A percentile compares a stretch with the other conserved stretches of the same genome.
Conservation (phyloP, 2,113 vertebrate genomes). For the Dendropsophus ebraccatus region DNA sequence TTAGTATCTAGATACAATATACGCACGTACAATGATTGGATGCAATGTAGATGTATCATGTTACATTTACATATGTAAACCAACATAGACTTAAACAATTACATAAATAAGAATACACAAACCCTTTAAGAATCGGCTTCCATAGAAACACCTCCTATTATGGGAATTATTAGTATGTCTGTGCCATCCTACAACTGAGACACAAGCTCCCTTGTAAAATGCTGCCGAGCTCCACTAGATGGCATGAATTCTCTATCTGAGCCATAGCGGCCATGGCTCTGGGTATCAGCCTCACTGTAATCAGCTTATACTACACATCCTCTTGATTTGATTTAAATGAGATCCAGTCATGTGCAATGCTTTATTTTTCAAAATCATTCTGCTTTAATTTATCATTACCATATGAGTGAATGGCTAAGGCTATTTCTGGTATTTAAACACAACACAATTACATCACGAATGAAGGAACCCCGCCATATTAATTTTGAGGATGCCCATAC, state of each 20-base stretch:
- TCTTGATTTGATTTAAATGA: conserved; percentile 56
- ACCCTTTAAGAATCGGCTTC: neutral
- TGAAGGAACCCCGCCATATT: conserved; percentile 3
- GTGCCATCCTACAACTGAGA: neutral
- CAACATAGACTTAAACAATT: neutral
- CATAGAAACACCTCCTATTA: neutral
- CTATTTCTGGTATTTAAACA: conserved; percentile 52
- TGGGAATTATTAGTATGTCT: conserved; percentile 4
- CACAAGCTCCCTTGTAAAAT: neutral
- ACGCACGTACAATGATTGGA: too few species aligned
- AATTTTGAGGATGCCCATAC: conserved; percentile 55
- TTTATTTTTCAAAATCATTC: conserved; percentile 61
- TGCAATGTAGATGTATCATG: neutral
- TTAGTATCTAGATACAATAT: too few species aligned
- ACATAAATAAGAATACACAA: neutral
- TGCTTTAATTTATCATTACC: conserved; percentile 54
- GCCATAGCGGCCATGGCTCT: accelerated
- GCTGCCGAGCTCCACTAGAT: conserved; percentile 69
- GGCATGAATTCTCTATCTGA: conserved; percentile 64
- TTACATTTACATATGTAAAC: neutral
- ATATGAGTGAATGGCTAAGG: neutral
- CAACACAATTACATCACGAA: conserved; percentile 31
- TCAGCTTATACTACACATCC: conserved; percentile 47
- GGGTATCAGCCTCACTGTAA: conserved; percentile 45
- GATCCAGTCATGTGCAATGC: conserved; percentile 60